Conservation (phyloP, 1,140 invertebrate genomes). For the Cyphomyrmex costatus region DNA sequence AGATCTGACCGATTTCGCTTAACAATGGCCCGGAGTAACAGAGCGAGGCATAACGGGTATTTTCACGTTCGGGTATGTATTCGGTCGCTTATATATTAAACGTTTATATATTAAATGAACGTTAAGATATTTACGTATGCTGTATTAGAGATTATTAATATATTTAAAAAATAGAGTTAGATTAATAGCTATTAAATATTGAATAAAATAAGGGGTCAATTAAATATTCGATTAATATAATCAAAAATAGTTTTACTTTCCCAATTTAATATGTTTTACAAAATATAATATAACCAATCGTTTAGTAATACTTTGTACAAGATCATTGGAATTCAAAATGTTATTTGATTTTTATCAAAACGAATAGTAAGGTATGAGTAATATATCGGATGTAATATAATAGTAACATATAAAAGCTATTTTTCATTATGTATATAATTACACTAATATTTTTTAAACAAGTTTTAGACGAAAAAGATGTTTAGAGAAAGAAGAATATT, state of each 20-base stretch:
- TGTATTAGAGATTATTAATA: background rate
- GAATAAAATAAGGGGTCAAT: too few species aligned
- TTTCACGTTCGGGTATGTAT: constrained; percentile 1
- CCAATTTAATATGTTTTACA: too few species aligned
- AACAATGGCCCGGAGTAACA: constrained; percentile 67
- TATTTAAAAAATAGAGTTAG: too few species aligned
- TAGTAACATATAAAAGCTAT: too few species aligned
- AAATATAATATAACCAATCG: too few species aligned
- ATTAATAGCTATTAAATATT: too few species aligned
- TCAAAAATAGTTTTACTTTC: too few species aligned
- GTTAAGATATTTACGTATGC: background rate
- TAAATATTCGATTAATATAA: too few species aligned
- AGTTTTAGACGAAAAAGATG: background rate
- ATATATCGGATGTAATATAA: too few species aligned
- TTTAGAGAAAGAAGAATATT: background rate
- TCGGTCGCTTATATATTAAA: background rate
- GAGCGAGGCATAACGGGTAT: constrained; percentile 64
- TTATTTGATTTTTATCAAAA: background rate
- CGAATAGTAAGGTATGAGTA: too few species aligned
- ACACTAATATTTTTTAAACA: background rate
- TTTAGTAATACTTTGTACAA: background rate
- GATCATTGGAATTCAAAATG: background rate
- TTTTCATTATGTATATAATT: background rate
- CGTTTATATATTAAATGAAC: background rate
- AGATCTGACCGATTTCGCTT: constrained; percentile 59